Conservation (phyloP, 1,140 invertebrate species). For the Nasonia vitripennis region DNA sequence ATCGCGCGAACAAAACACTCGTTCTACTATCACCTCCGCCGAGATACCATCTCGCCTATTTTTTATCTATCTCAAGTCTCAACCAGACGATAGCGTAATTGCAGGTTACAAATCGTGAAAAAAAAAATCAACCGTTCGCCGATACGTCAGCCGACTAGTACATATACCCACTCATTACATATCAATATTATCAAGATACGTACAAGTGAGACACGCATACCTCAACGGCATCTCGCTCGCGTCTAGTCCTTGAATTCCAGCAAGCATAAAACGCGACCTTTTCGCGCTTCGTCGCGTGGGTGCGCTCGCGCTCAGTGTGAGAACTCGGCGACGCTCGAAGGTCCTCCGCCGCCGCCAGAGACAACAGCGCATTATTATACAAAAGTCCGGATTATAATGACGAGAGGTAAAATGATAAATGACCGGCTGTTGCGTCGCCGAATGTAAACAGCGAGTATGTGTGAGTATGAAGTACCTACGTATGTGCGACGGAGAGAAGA, state of each 20-base stretch:
- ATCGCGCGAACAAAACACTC: neutral
- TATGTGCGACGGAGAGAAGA: neutral
- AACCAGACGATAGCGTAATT: neutral
- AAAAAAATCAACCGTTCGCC: neutral
- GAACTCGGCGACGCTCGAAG: conserved; percentile 23
- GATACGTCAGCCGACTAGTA: too few relatives aligned
- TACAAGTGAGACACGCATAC: neutral
- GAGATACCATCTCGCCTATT: neutral
- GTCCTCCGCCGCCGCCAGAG: neutral
- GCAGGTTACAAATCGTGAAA: neutral
- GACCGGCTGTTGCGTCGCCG: neutral
- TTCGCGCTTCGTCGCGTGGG: conserved; percentile 9
- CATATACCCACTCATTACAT: neutral
- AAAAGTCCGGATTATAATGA: conserved; percentile 15
- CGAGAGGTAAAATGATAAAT: conserved; percentile 12
- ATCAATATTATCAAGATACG: too few relatives aligned
- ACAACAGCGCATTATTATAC: neutral
- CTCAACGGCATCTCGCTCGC: neutral
- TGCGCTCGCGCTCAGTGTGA: neutral
- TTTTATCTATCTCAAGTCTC: neutral
- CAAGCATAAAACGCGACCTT: conserved; percentile 3
- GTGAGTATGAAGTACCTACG: neutral
- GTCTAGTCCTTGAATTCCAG: neutral
- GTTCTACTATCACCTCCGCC: neutral
- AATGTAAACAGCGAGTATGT: neutral